phyloP scores from a whole-genome alignment of 2,797 vertebrate species.

The Sebastes cheni region DNA sequence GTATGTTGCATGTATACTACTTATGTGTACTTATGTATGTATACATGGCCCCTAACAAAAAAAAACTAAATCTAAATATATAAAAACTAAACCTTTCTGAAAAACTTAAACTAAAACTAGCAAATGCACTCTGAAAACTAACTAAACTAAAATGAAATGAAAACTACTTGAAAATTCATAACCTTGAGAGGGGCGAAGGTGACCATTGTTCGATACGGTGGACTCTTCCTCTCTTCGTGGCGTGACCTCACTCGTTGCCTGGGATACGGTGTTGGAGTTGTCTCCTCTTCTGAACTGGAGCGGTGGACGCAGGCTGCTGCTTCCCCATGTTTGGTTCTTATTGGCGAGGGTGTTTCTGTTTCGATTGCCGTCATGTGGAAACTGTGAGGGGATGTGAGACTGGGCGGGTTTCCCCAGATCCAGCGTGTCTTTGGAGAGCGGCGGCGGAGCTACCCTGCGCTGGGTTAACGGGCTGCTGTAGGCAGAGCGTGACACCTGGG shows the following conservation, averaged over 20 bases:
- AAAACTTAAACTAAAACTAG: no score
- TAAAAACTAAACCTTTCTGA: no score
- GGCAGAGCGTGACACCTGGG: constrained; percentile 73
- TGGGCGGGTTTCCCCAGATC: constrained; percentile 42
- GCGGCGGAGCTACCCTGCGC: constrained; percentile 41
- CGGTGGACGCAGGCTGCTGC: constrained; percentile 34
- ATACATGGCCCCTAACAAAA: no score
- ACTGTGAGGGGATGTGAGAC: constrained; percentile 8
- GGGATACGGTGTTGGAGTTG: constrained; percentile 48
- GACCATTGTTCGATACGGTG: constrained; percentile 51
- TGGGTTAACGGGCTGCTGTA: constrained; percentile 80
- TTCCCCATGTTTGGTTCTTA: constrained; percentile 67
- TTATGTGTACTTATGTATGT: no score
- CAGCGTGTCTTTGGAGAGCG: constrained; percentile 70
- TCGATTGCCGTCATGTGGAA: constrained; percentile 57
- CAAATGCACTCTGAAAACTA: no score
- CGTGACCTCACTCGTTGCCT: neutral
- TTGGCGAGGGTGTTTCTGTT: constrained; percentile 69
- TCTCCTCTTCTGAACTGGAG: constrained; percentile 48
- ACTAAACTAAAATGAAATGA: no score
- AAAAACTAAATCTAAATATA: no score
- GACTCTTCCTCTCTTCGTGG: constrained; percentile 20
- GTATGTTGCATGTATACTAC: no score
- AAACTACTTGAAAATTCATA: no score
- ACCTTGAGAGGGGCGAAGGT: constrained; percentile 34